phyloP scores from a whole-genome alignment of 2,888 invertebrate genomes.

The Agrilus biguttatus region DNA sequence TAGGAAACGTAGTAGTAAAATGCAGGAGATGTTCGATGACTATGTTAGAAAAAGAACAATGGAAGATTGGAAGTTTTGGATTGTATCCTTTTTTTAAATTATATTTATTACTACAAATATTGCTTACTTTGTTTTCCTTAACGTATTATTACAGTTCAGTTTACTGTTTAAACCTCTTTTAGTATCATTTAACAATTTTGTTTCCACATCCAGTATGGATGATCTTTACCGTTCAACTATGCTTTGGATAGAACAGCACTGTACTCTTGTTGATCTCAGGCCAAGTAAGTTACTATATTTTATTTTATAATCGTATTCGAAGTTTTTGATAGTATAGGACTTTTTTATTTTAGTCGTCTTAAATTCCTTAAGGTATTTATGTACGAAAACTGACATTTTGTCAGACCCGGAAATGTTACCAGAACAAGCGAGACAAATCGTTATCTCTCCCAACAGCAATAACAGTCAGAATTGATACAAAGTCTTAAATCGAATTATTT shows the following conservation, averaged over 20 bases:
- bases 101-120: background rate
- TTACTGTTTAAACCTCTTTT: conserved; percentile 79
- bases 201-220: conserved; percentile 80
- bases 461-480: conserved; percentile 4
- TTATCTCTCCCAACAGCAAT: conserved; percentile 3
- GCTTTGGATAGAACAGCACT: conserved; percentile 93
- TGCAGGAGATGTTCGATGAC: conserved; percentile 87
- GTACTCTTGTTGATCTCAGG: conserved; percentile 83
- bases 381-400: conserved; percentile 85
- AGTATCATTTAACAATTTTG: conserved; percentile 81
- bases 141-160: conserved; percentile 58
- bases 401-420: conserved; percentile 78
- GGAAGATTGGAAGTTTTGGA: conserved; percentile 97
- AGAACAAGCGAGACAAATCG: conserved; percentile 50
- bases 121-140: conserved; percentile 28
- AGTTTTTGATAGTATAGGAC: background rate
- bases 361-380: conserved; percentile 77
- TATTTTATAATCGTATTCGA: background rate
- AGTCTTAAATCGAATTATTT: too few relatives aligned
- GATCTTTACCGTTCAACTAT: conserved; percentile 85
- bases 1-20: conserved; percentile 74
- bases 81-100: conserved; percentile 62
- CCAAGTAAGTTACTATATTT: conserved; percentile 50
- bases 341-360: conserved; percentile 61
- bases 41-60: conserved; percentile 76